Evolutionary conservation across 2,888 invertebrate species (phyloP).

Genomic region (Lepidocyrtinus sp.): DNA sequence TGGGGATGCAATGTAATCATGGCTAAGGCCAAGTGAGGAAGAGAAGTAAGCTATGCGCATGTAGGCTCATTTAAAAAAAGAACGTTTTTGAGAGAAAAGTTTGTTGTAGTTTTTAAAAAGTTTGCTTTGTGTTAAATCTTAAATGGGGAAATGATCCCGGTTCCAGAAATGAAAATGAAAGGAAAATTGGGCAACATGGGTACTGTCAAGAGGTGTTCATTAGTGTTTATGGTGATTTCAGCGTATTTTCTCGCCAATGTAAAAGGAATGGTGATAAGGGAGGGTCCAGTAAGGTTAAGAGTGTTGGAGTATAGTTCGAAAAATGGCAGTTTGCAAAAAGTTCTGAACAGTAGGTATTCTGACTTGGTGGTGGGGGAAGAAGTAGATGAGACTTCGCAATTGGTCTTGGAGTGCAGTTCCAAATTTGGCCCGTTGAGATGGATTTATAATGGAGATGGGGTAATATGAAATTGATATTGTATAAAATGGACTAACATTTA

Average conservation of each 20-base stretch:
- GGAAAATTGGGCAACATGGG: too few relatives aligned
- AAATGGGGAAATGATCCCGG: too few relatives aligned
- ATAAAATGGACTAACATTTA: background rate
- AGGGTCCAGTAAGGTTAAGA: conserved; percentile 46
- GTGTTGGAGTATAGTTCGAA: conserved; percentile 51
- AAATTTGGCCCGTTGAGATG: conserved; percentile 35
- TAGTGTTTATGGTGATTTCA: too few relatives aligned
- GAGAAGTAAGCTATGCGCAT: background rate
- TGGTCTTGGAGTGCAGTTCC: conserved; percentile 60
- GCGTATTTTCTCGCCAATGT: too few relatives aligned
- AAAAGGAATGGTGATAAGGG: conserved; percentile 37
- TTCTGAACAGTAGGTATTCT: conserved; percentile 49
- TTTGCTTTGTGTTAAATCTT: too few relatives aligned
- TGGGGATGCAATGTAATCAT: background rate
- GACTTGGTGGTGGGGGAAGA: conserved; percentile 57
- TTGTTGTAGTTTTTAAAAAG: too few relatives aligned
- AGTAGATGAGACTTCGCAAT: conserved; percentile 30
- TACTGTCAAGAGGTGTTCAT: too few relatives aligned
- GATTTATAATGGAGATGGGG: conserved; percentile 43
- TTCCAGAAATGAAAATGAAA: too few relatives aligned
- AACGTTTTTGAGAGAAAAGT: too few relatives aligned
- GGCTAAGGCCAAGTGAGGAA: background rate
- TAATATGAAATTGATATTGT: conserved; percentile 17
- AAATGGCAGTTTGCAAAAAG: conserved; percentile 47
- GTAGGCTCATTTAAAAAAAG: too few relatives aligned